These are phyloP conservation scores for Sebastiscus tertius DNA, from an alignment of 2,797 vertebrate genomes.

Conservation along the genomic window DNA sequence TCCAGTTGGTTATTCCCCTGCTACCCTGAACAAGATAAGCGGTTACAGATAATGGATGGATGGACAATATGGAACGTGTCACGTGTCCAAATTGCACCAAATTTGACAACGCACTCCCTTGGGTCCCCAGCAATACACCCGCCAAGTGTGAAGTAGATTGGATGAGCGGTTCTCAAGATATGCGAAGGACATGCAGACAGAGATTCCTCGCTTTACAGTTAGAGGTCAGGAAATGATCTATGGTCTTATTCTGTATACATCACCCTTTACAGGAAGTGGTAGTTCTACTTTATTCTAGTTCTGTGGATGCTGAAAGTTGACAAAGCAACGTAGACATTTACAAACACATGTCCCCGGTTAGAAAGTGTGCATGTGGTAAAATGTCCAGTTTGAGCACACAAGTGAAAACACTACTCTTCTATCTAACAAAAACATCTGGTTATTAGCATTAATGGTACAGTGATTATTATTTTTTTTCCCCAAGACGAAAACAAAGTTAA, in stretches of 20 bases:
- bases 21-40: too few relatives aligned
- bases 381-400: constrained; percentile 51
- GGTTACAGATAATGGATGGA: not conserved
- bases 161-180: not conserved
- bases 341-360: constrained; percentile 8
- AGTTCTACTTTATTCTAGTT: constrained; percentile 33
- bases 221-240: not conserved
- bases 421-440: constrained; percentile 53
- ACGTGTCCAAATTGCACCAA: not conserved
- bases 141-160: not conserved
- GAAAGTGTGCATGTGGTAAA: constrained; percentile 22
- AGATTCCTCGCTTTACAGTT: not conserved
- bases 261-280: not conserved
- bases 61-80: not conserved
- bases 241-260: not conserved
- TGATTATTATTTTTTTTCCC: constrained; percentile 24
- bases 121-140: not conserved
- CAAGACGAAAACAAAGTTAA: constrained; percentile 27
- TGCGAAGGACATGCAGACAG: not conserved
- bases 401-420: constrained; percentile 60
- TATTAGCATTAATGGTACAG: constrained; percentile 55
- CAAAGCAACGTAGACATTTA: constrained; percentile 14
- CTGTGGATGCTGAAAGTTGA: constrained; percentile 22
- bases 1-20: not conserved
- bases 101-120: not conserved